These are phyloP conservation scores for Corythoichthys intestinalis DNA, from an alignment of 2,113 vertebrate genomes.

Conservation along the genomic window DNA sequence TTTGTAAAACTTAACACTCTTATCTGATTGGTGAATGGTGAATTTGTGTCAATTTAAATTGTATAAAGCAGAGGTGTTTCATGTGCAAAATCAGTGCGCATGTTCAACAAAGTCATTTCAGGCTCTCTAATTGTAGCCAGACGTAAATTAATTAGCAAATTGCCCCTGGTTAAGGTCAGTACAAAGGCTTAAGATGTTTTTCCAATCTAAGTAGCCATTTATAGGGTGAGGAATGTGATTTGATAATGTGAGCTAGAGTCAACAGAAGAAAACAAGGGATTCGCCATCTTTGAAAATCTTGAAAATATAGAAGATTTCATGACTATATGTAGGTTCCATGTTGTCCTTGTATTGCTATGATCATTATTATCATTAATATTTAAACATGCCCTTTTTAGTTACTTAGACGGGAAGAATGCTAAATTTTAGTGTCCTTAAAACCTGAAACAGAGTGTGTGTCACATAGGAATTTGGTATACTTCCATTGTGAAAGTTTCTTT, in stretches of 20 bases:
- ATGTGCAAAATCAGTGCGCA: constrained; percentile 31
- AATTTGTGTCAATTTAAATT: constrained; percentile 67
- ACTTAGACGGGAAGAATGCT: too few relatives aligned
- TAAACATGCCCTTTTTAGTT: too few relatives aligned
- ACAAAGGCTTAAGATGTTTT: neutral
- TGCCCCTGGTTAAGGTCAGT: neutral
- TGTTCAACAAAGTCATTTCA: neutral
- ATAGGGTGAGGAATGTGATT: neutral
- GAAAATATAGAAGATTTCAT: too few relatives aligned
- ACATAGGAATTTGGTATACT: too few relatives aligned
- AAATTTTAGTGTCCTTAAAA: too few relatives aligned
- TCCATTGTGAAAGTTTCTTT: too few relatives aligned
- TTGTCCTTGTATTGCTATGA: too few relatives aligned
- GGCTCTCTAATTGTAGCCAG: neutral
- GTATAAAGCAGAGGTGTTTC: constrained; percentile 38
- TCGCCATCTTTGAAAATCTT: too few relatives aligned
- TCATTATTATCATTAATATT: too few relatives aligned
- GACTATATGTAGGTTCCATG: too few relatives aligned
- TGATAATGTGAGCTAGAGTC: neutral
- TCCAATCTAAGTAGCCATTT: neutral
- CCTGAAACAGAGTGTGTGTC: too few relatives aligned
- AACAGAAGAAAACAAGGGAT: neutral
- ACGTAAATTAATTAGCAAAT: neutral
- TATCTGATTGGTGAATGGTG: constrained; percentile 59
- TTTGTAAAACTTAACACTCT: constrained; percentile 60